phyloP scores from a whole-genome alignment of 2,113 vertebrate species.

The Tragelaphus scriptus region DNA sequence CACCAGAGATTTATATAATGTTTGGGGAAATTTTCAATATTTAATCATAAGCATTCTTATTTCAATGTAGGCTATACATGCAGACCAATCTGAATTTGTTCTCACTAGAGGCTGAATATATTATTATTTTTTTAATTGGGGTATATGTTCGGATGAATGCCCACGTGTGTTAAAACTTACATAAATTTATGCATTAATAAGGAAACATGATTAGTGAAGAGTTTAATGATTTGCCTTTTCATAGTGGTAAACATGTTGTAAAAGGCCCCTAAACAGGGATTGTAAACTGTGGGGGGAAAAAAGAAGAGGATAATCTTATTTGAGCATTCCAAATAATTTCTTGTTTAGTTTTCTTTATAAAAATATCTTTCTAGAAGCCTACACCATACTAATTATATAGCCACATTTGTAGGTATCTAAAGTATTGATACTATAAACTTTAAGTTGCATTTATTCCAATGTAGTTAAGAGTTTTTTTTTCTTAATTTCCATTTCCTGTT shows the following conservation, averaged over 20 bases:
- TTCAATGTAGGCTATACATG: neutral
- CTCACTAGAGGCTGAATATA: neutral
- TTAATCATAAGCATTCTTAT: slow-evolving; percentile 66
- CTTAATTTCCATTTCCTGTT: neutral
- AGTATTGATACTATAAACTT: neutral
- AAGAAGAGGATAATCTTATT: neutral
- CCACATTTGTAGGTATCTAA: neutral
- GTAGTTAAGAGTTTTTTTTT: neutral
- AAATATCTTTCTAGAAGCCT: neutral
- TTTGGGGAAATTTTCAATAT: slow-evolving; percentile 69
- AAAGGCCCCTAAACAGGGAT: neutral
- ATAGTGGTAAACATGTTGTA: neutral
- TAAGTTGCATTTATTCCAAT: neutral
- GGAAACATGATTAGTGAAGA: neutral
- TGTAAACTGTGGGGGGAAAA: neutral
- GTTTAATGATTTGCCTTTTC: neutral
- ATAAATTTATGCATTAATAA: neutral
- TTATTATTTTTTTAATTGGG: neutral
- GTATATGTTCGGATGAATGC: neutral
- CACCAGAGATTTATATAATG: slow-evolving; percentile 55
- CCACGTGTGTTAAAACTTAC: slow-evolving; percentile 1
- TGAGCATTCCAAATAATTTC: neutral
- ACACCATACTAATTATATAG: neutral
- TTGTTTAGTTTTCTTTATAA: neutral
- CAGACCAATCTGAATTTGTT: neutral